Conservation (phyloP, 2,113 vertebrate species). For the Ornithorhynchus anatinus region DNA sequence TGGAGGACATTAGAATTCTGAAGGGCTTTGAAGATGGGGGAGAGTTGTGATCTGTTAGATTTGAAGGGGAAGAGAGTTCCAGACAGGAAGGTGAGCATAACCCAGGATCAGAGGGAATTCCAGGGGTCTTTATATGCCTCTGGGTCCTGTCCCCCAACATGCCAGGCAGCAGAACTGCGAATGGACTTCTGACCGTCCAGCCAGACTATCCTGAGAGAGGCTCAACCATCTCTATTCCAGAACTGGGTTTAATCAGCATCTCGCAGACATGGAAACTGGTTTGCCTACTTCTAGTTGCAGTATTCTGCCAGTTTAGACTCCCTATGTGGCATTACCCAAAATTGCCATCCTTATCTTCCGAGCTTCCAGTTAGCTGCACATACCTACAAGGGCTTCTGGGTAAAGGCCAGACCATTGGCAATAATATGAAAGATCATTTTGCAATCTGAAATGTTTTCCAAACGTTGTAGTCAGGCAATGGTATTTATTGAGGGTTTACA, state of each 20-base stretch:
- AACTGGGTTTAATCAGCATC: no score
- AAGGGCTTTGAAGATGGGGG: no score
- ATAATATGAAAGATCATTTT: neutral
- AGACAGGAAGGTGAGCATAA: no score
- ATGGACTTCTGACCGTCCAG: neutral
- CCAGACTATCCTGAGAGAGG: rapidly evolving
- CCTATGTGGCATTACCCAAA: neutral
- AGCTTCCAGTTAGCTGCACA: neutral
- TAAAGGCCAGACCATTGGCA: neutral
- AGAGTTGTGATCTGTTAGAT: no score
- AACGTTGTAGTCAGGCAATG: no score
- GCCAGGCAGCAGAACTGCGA: no score
- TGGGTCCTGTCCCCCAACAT: no score
- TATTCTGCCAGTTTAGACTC: neutral
- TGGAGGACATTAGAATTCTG: no score
- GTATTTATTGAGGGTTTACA: no score
- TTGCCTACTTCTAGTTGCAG: rapidly evolving
- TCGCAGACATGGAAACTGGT: rapidly evolving
- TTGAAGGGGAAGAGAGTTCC: no score
- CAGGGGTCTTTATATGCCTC: no score
- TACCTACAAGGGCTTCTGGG: neutral
- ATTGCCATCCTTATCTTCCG: neutral
- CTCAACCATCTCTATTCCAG: rapidly evolving
- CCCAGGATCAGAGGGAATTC: no score
- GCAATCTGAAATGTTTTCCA: rapidly evolving